Conservation (phyloP, 2,113 vertebrate species). For the Tylochromis polylepis region DNA sequence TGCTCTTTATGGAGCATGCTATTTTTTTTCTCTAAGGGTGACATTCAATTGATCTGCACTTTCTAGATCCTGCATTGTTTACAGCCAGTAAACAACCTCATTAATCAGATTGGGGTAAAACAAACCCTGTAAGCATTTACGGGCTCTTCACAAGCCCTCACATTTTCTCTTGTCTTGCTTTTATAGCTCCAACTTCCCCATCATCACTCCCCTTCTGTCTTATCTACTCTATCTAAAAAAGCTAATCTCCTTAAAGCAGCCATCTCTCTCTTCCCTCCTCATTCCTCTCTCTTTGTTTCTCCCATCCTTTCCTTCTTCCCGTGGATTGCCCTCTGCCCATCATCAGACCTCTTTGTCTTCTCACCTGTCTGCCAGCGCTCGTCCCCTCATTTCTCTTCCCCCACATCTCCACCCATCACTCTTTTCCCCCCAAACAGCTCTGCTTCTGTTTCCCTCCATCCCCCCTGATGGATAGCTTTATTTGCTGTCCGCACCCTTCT, state of each 20-base stretch:
- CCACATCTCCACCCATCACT: constrained; percentile 48
- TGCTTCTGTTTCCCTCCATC: background rate
- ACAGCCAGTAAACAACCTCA: constrained; percentile 31
- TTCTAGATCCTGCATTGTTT: constrained; percentile 9
- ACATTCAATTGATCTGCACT: constrained; percentile 50
- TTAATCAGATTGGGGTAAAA: constrained; percentile 52
- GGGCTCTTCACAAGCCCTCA: background rate
- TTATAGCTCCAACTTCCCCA: constrained; percentile 17
- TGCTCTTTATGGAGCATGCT: constrained; percentile 24
- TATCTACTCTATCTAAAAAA: constrained; percentile 33
- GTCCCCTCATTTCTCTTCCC: constrained; percentile 39
- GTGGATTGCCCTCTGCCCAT: constrained; percentile 32
- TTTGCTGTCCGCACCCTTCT: background rate
- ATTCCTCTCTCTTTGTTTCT: constrained; percentile 29
- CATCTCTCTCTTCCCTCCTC: constrained; percentile 21
- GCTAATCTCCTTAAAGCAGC: constrained; percentile 48
- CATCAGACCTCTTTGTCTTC: constrained; percentile 51
- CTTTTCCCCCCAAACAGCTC: constrained; percentile 40
- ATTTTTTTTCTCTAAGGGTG: constrained; percentile 28
- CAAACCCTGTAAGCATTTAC: constrained; percentile 35
- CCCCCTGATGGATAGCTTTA: constrained; percentile 22
- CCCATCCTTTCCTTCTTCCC: constrained; percentile 2
- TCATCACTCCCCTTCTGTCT: constrained; percentile 25
- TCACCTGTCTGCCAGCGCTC: constrained; percentile 27
- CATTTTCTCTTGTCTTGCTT: background rate